These are phyloP conservation scores for Athalia cordata DNA, from an alignment of 2,888 invertebrate genomes.

Conservation along the genomic window DNA sequence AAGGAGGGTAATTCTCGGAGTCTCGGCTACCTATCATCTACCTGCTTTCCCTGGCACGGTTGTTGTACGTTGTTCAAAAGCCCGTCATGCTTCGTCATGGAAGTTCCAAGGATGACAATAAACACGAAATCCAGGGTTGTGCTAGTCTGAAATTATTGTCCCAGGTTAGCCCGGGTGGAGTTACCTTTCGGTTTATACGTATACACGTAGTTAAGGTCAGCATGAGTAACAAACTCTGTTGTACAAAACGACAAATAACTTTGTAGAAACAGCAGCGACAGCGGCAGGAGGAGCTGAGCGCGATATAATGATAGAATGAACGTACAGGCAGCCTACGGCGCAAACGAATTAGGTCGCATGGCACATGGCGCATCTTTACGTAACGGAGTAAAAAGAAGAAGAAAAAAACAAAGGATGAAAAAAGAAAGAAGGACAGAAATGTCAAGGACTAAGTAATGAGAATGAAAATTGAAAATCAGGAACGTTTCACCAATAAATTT, in stretches of 20 bases:
- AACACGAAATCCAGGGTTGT: constrained; percentile 16
- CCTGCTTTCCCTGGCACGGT: background rate
- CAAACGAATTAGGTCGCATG: constrained; percentile 22
- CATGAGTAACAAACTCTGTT: background rate
- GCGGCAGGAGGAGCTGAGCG: background rate
- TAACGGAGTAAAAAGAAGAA: background rate
- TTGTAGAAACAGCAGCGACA: too few relatives aligned
- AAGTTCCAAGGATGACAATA: constrained; percentile 36
- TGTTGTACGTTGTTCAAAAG: background rate
- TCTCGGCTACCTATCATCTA: background rate
- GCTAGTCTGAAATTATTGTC: constrained; percentile 20
- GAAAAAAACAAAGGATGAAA: background rate
- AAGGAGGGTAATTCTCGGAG: too few relatives aligned
- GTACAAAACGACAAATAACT: constrained; percentile 20
- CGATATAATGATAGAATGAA: background rate
- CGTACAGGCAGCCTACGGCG: constrained; percentile 12
- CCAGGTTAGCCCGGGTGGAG: constrained; percentile 4
- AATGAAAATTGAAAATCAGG: too few relatives aligned
- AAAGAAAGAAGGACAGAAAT: background rate
- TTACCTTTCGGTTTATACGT: constrained; percentile 6
- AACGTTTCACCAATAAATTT: too few relatives aligned
- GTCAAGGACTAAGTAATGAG: background rate
- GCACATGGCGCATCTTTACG: constrained; percentile 17
- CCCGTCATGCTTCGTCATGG: constrained; percentile 10
- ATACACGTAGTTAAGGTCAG: constrained; percentile 13